Conservation (phyloP, 2,113 vertebrate genomes). For the Leuciscus idus region DNA sequence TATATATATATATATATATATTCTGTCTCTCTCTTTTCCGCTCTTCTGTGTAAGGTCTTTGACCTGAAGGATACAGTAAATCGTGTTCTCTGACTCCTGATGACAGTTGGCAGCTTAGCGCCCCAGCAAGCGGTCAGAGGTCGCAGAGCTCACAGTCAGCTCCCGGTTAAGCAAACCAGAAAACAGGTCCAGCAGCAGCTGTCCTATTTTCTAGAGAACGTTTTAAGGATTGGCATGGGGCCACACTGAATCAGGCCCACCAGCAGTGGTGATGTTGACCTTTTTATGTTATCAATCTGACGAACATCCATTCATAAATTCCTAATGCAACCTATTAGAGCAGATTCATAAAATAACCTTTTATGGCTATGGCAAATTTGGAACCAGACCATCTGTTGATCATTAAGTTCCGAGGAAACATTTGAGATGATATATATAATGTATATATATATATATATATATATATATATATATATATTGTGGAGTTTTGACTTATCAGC, state of each 20-base stretch:
- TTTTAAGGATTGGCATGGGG: slow-evolving; percentile 19
- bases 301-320: background rate
- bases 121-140: slow-evolving; percentile 55
- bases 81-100: slow-evolving; percentile 62
- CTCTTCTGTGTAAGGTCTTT: slow-evolving; percentile 54
- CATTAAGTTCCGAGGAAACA: background rate
- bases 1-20: no score
- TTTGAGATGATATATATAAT: background rate
- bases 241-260: slow-evolving; percentile 5
- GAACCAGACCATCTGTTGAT: background rate
- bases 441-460: background rate
- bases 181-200: slow-evolving; percentile 52
- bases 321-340: background rate
- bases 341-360: background rate
- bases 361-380: background rate
- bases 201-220: slow-evolving; percentile 43
- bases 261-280: slow-evolving; percentile 36
- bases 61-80: slow-evolving; percentile 59
- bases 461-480: no score
- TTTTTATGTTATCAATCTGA: slow-evolving; percentile 47
- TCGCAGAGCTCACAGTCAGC: slow-evolving; percentile 58
- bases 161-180: slow-evolving; percentile 49
- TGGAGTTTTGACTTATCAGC: background rate
- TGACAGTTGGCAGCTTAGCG: slow-evolving; percentile 67
- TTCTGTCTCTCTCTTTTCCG: background rate